Evolutionary conservation across 2,888 invertebrate genomes (phyloP), one percentile per base, ranked within the genome.

Genomic region (Tiliacea aurago): DNA sequence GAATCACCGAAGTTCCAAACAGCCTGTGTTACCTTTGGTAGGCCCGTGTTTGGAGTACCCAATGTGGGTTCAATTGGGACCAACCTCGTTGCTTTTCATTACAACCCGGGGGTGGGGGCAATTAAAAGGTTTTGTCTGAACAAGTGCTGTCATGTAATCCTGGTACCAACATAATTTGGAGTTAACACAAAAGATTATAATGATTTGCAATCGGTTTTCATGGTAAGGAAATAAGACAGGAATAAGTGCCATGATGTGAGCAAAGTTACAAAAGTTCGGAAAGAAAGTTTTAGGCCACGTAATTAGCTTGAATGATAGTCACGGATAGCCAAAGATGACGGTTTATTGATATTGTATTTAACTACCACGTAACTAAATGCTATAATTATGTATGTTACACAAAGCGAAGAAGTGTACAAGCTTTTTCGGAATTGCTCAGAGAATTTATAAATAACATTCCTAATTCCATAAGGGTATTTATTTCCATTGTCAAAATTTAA

Each of bases 41-140:
- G 63, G n/a, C 64, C 43, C 10, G 53, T 55, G 59, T 81, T 74
- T 43, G 47, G 65, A 59, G 37, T 80, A 71, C 73, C 73, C 62
- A 4, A 89, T 86, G 80, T 84, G 86, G 88, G 87, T 88, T 88
- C 86, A 85, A 85, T 85, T 79, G 53, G 62, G 74, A 94, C 93
- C 93, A 91, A 89, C 90, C 93, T 93, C 91, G 86, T 89, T 89
- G 28, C 43, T 89, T 91, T 92, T 91, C 87, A 92, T 91, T 58
- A 69, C 33, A 88, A 89, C 84, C 84, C 76, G 84, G 71, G 47
- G 20, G 28, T 28, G 28, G 28, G 6, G 4, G 53, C 65, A 76
- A 83, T 86, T 82, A 82, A 86, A 84, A 73, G n/a, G 63, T 77
- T 73, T 61, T 61, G 62, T 61, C 15, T 63, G 47, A 66, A 55